Percentiles rank a stretch among this genome's conserved stretches.
Evolutionary conservation across 1,140 invertebrate species (phyloP).

Genomic region (Paralvinella palmiformis): DNA sequence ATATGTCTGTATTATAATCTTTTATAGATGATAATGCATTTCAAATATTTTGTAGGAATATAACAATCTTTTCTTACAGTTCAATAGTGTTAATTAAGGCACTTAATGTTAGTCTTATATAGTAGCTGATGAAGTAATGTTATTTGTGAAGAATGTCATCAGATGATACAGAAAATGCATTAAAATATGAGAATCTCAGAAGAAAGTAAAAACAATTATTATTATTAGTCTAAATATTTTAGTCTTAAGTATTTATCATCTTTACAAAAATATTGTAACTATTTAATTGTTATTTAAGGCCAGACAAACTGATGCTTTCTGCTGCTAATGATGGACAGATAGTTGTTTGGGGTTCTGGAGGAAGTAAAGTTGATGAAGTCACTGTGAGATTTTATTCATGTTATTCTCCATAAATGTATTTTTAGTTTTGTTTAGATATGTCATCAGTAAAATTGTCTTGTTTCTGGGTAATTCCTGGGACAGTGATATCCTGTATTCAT

Average conservation of each 20-base stretch:
- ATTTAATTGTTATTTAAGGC: constrained; percentile 26
- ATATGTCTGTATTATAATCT: background rate
- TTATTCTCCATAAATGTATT: background rate
- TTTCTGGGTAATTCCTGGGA: background rate
- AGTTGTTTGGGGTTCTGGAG: constrained; percentile 41
- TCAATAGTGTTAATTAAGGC: too few species aligned
- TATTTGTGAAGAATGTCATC: too few species aligned
- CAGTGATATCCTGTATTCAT: background rate
- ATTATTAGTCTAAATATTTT: background rate
- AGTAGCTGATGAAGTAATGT: too few species aligned
- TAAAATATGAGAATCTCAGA: background rate
- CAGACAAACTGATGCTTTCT: constrained; percentile 41
- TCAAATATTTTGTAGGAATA: too few species aligned
- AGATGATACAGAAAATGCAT: too few species aligned
- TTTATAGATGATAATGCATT: background rate
- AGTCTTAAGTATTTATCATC: background rate
- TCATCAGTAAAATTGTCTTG: background rate
- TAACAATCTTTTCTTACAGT: too few species aligned
- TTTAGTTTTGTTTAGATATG: background rate
- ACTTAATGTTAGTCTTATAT: too few species aligned
- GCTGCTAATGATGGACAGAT: constrained; percentile 44
- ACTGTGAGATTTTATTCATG: constrained; percentile 24
- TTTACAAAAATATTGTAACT: background rate
- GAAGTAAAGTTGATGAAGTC: constrained; percentile 35
- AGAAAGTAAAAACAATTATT: background rate